Conservation (phyloP, 2,888 invertebrate species). For the Pocota personata region DNA sequence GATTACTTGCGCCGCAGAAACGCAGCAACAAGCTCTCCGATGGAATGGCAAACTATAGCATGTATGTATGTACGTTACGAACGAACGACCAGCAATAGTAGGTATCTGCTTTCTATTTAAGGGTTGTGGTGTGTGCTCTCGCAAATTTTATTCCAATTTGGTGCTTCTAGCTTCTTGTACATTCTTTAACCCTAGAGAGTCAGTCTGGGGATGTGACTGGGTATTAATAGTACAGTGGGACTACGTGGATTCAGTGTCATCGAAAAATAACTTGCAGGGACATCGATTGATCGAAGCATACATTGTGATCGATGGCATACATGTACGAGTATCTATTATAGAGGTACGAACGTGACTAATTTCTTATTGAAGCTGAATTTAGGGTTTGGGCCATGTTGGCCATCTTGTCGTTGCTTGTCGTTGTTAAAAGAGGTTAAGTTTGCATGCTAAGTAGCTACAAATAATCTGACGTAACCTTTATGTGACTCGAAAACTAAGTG, state of each 20-base stretch:
- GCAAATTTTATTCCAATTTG: conserved; percentile 60
- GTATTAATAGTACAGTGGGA: conserved; percentile 47
- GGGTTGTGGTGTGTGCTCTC: conserved; percentile 37
- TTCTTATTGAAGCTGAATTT: no score
- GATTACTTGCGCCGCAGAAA: conserved; percentile 68
- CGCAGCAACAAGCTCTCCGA: conserved; percentile 71
- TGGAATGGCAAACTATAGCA: conserved; percentile 43
- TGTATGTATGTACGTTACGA: no score
- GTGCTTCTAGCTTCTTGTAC: conserved; percentile 20
- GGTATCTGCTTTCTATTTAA: conserved; percentile 39
- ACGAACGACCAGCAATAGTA: conserved; percentile 51
- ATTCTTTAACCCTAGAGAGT: conserved; percentile 43
- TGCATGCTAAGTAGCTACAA: no score
- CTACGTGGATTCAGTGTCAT: background rate
- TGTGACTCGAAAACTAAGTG: no score
- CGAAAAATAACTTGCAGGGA: background rate
- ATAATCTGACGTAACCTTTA: no score
- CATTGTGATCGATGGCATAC: no score
- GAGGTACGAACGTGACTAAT: no score
- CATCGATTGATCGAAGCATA: no score
- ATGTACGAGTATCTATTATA: no score
- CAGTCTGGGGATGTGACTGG: conserved; percentile 47
- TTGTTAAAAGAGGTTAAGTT: no score
- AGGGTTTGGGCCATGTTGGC: no score
- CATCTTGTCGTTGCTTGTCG: no score